phyloP scores from a whole-genome alignment of 2,113 vertebrate species.

The Anser brachyrhynchus region DNA sequence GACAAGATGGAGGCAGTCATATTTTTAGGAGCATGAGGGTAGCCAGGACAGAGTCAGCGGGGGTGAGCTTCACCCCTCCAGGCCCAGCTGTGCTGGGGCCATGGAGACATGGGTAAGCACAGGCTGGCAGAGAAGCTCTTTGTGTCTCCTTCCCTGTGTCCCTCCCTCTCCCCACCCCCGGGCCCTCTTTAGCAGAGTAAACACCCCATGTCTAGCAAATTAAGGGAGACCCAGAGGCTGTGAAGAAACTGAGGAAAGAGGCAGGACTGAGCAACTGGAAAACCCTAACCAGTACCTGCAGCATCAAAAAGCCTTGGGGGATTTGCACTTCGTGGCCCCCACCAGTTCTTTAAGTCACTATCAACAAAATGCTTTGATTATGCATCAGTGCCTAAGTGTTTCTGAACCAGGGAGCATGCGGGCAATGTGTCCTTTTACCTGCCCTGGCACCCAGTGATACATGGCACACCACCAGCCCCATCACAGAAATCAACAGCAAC shows the following conservation, averaged over 20 bases:
- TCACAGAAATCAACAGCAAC: background rate
- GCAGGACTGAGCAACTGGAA: background rate
- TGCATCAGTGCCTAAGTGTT: background rate
- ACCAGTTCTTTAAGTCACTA: background rate
- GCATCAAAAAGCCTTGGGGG: background rate
- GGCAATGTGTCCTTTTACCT: background rate
- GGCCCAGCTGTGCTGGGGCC: background rate
- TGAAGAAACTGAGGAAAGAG: background rate
- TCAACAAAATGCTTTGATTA: background rate
- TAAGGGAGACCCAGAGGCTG: background rate
- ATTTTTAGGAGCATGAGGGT: conserved; percentile 14
- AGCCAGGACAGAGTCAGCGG: background rate
- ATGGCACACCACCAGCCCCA: accelerated
- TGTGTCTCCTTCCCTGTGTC: background rate
- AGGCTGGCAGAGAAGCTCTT: background rate
- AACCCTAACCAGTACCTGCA: background rate
- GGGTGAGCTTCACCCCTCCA: background rate
- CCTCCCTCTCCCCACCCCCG: too few relatives aligned
- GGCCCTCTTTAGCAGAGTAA: background rate
- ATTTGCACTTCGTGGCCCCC: background rate
- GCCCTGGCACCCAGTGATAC: background rate
- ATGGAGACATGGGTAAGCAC: background rate
- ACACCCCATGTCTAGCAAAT: background rate
- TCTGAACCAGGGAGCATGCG: background rate
- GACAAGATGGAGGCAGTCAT: conserved; percentile 36